phyloP scores from a whole-genome alignment of 2,113 vertebrate genomes.

The Crocuta crocuta region DNA sequence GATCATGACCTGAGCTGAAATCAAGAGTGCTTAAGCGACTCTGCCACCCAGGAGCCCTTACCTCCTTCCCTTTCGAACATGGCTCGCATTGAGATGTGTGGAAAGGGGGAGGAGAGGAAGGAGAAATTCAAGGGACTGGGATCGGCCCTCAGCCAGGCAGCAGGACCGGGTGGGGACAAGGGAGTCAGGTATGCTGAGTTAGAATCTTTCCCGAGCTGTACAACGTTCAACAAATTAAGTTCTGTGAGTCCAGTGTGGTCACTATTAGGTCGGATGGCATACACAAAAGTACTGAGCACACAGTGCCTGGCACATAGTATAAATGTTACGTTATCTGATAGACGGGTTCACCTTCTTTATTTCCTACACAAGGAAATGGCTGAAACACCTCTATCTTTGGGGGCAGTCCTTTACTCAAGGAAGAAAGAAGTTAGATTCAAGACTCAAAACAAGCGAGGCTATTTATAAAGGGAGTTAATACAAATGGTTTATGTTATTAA shows the following conservation, averaged over 20 bases:
- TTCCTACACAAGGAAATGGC: constrained; percentile 41
- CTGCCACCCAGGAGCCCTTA: no score
- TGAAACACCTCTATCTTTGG: not conserved
- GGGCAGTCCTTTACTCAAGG: not conserved
- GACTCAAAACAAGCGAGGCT: constrained; percentile 29
- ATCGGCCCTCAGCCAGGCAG: not conserved
- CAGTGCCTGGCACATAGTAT: not conserved
- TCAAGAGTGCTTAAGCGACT: no score
- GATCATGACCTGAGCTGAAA: no score
- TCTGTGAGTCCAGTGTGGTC: not conserved
- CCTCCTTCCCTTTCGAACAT: not conserved
- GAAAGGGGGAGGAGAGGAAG: not conserved
- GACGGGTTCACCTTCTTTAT: not conserved
- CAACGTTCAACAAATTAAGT: not conserved
- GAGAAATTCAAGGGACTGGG: not conserved
- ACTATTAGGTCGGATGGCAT: not conserved
- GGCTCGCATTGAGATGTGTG: not conserved
- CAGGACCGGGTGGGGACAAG: not conserved
- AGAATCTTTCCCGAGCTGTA: not conserved
- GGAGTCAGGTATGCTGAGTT: not conserved
- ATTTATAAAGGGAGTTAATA: constrained; percentile 53
- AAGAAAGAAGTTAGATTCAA: constrained; percentile 3
- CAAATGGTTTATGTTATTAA: not conserved
- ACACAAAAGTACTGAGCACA: not conserved
- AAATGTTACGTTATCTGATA: not conserved